Evolutionary conservation across 2,797 vertebrate genomes (phyloP), one percentile per base, ranked within the genome.

Genomic region (Arctocebus calabarensis): DNA sequence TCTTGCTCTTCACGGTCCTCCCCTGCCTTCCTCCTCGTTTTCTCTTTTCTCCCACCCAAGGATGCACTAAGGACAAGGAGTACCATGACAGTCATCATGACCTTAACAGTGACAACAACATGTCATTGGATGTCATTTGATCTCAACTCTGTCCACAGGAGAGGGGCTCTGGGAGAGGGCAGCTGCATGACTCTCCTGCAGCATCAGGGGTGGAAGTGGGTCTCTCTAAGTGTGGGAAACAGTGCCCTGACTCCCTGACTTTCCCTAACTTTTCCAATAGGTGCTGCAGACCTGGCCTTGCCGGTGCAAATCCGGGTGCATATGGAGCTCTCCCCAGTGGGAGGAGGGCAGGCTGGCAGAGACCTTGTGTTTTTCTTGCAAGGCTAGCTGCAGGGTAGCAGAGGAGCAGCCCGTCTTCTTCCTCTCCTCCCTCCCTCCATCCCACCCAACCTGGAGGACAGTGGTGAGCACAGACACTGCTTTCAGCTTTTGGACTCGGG

Each of bases 151-250:
- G 13, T 3, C 32, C 11, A 25, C 3, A 5, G 29, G 68, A 40
- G 20, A 25, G 12, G 34, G 61, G 11, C 1, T 0, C 37, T 7
- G 34, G 68, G 48, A 6, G 1, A 45, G 22, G 7, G 66, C 16
- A 37, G 17, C 74, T 91, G 62, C 3, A 0, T 3, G 19, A 4
- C 55, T 1, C 11, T 70, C n/a, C 34, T 1, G 0, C 2, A 29
- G 32, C 25, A 52, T 10, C 3, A 9, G 1, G 3, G 34, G n/a
- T 22, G 10, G 43, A 81, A 52, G 34, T 2, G 14, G 73, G 27
- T 11, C 37, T 75, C 88, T 40, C n/a, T 52, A 25, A 13, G 37
- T 7, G n/a, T 0, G 6, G 78, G 32, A 73, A 19, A 43, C 5
- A 29, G 13, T 0, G 20, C n/a, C n/a, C n/a, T n/a, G 40, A 40